Conservation (phyloP, 2,888 invertebrate species). For the Tetropium fuscum region DNA sequence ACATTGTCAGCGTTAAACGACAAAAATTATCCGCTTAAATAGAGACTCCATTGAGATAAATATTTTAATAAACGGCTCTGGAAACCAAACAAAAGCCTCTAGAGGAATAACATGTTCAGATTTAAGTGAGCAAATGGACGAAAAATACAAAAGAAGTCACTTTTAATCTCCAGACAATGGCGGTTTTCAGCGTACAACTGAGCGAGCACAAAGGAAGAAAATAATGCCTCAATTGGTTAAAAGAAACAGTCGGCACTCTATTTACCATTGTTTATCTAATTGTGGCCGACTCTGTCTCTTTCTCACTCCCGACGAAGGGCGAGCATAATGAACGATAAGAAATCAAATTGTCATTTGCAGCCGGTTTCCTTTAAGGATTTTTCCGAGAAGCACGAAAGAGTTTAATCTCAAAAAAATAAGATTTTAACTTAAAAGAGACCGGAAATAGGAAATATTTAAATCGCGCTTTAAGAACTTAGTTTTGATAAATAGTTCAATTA, state of each 20-base stretch:
- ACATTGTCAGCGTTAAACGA: too few species aligned
- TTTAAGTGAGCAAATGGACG: slow-evolving; percentile 45
- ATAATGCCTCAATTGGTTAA: slow-evolving; percentile 49
- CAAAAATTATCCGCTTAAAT: background rate
- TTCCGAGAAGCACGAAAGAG: background rate
- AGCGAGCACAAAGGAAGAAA: slow-evolving; percentile 40
- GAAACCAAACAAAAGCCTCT: slow-evolving; percentile 6
- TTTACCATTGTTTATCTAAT: slow-evolving; percentile 48
- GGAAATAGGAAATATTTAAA: slow-evolving; percentile 3
- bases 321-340: slow-evolving; percentile 24
- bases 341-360: slow-evolving; percentile 36
- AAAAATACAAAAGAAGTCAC: slow-evolving; percentile 48
- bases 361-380: slow-evolving; percentile 2
- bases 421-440: slow-evolving; percentile 12
- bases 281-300: slow-evolving; percentile 31
- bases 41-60: background rate
- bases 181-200: slow-evolving; percentile 16
- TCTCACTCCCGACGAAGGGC: slow-evolving; percentile 11
- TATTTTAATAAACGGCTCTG: slow-evolving; percentile 1
- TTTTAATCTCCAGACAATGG: slow-evolving; percentile 46
- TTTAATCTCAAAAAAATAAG: slow-evolving; percentile 10
- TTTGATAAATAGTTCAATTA: slow-evolving; percentile 17
- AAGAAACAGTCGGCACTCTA: slow-evolving; percentile 49
- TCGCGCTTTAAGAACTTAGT: slow-evolving; percentile 4
- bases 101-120: slow-evolving; percentile 29